phyloP scores from a whole-genome alignment of 2,797 vertebrate genomes.

The Chelmon rostratus region DNA sequence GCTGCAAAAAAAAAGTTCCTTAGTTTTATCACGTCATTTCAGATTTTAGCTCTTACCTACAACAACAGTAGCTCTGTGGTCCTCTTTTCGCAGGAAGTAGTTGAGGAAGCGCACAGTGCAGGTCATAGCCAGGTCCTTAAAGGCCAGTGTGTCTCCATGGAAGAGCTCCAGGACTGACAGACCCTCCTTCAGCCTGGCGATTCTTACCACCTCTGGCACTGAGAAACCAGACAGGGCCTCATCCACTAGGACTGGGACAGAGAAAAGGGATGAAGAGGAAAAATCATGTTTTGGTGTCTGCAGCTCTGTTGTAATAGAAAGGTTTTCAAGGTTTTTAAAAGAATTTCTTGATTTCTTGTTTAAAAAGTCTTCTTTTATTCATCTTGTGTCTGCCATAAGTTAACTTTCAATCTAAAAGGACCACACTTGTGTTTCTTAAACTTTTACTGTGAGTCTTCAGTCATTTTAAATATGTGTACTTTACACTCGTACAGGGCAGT shows the following conservation, averaged over 20 bases:
- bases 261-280: not conserved
- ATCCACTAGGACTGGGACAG: slow-evolving; percentile 83
- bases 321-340: not conserved
- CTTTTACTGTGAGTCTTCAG: not conserved
- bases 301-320: not conserved
- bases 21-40: not conserved
- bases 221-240: slow-evolving; percentile 89
- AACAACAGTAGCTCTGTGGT: slow-evolving; percentile 86
- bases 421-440: not conserved
- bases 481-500: not conserved
- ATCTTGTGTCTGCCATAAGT: not conserved
- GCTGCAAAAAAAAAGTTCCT: not conserved
- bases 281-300: not conserved
- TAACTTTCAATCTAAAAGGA: not conserved
- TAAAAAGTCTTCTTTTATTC: not conserved
- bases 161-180: slow-evolving; percentile 93
- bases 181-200: slow-evolving; percentile 83
- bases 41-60: slow-evolving; percentile 86
- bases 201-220: slow-evolving; percentile 84
- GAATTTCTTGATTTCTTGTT: not conserved
- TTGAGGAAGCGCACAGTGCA: slow-evolving; percentile 90
- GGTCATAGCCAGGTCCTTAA: slow-evolving; percentile 94
- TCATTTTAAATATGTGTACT: not conserved
- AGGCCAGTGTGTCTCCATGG: slow-evolving; percentile 91
- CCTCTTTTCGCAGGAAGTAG: slow-evolving; percentile 90